These are phyloP conservation scores for Dipodomys merriami DNA, from an alignment of 2,113 vertebrate species.

Conservation along the genomic window DNA sequence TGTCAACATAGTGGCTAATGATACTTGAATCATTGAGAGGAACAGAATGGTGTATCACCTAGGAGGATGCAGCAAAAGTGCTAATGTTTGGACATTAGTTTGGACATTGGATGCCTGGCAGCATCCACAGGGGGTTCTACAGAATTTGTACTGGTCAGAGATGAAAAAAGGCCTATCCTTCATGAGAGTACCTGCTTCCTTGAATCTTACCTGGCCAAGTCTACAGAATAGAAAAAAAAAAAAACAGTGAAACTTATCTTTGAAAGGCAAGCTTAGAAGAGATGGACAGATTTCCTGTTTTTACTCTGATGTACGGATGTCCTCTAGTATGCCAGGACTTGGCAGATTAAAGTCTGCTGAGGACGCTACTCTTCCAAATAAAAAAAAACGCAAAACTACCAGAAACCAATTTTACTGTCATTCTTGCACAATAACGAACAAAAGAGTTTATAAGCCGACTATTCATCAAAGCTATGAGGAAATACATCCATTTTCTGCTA, in stretches of 20 bases:
- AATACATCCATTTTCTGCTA: neutral
- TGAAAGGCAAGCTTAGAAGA: neutral
- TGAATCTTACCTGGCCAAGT: neutral
- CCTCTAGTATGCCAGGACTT: too few relatives aligned
- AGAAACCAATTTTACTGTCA: neutral
- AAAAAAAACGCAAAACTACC: neutral
- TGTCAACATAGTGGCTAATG: too few relatives aligned
- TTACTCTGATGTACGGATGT: neutral
- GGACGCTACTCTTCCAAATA: neutral
- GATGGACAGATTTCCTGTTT: neutral
- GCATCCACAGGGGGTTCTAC: neutral
- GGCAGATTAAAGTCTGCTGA: neutral
- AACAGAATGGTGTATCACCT: neutral
- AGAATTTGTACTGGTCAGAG: neutral
- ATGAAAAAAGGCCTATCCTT: neutral
- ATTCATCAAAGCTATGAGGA: neutral
- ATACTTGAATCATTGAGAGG: neutral
- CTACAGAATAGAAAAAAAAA: neutral
- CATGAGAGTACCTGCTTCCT: neutral
- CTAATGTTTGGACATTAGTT: neutral
- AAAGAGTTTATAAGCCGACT: neutral
- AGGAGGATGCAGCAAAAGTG: neutral
- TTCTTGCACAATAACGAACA: neutral
- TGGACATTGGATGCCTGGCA: neutral
- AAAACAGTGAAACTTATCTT: neutral